These are phyloP conservation scores for Drosophila equinoxialis DNA, from an alignment of 1,140 invertebrate species.

Conservation along the genomic window DNA sequence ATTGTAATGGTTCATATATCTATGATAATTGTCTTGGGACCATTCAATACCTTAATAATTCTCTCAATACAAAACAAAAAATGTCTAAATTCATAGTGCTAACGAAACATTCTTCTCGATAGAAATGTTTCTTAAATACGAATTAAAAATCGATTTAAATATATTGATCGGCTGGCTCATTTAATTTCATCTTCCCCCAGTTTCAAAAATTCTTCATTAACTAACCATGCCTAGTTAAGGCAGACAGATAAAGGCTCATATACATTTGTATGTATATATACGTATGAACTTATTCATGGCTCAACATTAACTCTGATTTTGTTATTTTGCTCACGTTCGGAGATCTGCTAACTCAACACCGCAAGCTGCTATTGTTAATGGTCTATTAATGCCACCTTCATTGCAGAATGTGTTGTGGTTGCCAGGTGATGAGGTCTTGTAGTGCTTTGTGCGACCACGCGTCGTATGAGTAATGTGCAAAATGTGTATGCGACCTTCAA, in stretches of 20 bases:
- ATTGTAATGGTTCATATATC: no score
- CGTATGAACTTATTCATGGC: not conserved
- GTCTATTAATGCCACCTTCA: slow-evolving; percentile 58
- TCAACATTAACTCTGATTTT: slow-evolving; percentile 31
- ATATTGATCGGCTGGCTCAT: not conserved
- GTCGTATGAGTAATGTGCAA: slow-evolving; percentile 63
- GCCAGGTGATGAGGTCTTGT: slow-evolving; percentile 39
- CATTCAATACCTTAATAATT: no score
- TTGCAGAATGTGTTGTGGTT: slow-evolving; percentile 38
- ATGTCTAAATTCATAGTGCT: no score
- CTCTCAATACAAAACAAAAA: no score
- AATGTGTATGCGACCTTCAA: slow-evolving; percentile 56
- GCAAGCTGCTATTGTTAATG: slow-evolving; percentile 53
- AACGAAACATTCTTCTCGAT: no score
- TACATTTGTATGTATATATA: not conserved
- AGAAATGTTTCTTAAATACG: no score
- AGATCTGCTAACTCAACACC: slow-evolving; percentile 22
- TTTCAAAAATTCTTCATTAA: not conserved
- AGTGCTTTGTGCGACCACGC: slow-evolving; percentile 4
- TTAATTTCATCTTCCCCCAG: not conserved
- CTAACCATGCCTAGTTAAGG: not conserved
- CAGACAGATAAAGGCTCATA: not conserved
- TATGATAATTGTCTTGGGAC: no score
- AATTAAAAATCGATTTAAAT: not conserved
- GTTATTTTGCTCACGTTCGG: slow-evolving; percentile 54